Percentiles rank a stretch among this genome's conserved stretches.
phyloP scores from a whole-genome alignment of 2,797 vertebrate genomes.

The Kryptopterus vitreolus region DNA sequence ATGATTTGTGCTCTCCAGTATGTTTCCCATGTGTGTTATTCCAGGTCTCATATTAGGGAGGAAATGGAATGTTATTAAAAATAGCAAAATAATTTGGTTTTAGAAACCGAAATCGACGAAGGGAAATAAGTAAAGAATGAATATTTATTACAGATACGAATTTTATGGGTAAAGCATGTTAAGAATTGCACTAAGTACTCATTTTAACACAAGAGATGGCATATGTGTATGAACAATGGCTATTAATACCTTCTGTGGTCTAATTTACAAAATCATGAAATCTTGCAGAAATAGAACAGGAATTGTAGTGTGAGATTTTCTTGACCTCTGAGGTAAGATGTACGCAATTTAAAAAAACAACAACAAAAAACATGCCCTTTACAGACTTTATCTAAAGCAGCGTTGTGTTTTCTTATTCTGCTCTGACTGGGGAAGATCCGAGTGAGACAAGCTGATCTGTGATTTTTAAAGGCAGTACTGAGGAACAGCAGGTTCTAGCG shows the following conservation, averaged over 20 bases:
- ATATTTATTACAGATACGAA: conserved; percentile 50
- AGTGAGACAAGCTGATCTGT: conserved; percentile 21
- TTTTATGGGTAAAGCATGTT: conserved; percentile 64
- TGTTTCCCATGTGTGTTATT: conserved; percentile 20
- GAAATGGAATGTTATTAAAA: conserved; percentile 32
- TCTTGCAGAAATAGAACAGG: not conserved
- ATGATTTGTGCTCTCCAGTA: conserved; percentile 26
- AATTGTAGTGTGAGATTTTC: not conserved
- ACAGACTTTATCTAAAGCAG: conserved; percentile 18
- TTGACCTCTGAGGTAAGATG: not conserved
- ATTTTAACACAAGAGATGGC: conserved; percentile 56
- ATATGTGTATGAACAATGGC: conserved; percentile 50
- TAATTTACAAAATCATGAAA: conserved; percentile 30
- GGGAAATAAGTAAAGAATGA: conserved; percentile 42
- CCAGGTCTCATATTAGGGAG: conserved; percentile 31
- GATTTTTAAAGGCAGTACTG: conserved; percentile 21
- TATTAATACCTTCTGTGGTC: conserved; percentile 28
- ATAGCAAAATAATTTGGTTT: conserved; percentile 29
- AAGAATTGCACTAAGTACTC: conserved; percentile 70
- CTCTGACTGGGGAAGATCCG: conserved; percentile 1
- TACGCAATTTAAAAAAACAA: not conserved
- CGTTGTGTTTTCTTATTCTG: conserved; percentile 19
- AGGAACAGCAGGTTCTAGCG: conserved; percentile 37
- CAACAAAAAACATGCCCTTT: too few species aligned
- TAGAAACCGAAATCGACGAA: conserved; percentile 56